phyloP scores from a whole-genome alignment of 2,797 vertebrate genomes.

The Sphenopsis melanotis region DNA sequence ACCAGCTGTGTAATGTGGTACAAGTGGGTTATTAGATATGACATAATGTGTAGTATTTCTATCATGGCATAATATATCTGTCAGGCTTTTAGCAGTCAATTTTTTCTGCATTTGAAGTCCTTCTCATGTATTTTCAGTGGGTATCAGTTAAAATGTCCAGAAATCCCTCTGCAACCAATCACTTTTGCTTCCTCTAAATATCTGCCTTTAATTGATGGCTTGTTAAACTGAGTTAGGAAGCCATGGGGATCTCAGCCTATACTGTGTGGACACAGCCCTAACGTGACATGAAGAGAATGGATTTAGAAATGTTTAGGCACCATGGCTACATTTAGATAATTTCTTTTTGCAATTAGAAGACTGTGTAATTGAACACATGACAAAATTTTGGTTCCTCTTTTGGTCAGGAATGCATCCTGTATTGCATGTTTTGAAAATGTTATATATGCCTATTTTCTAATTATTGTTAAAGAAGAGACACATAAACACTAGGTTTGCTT shows the following conservation, averaged over 20 bases:
- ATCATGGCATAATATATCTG: constrained; percentile 49
- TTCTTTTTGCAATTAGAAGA: not conserved
- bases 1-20: constrained; percentile 54
- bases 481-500: not conserved
- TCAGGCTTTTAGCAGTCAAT: constrained; percentile 46
- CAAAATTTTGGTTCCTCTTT: not conserved
- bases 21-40: constrained; percentile 57
- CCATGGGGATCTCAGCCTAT: constrained; percentile 30
- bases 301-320: constrained; percentile 52
- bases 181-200: constrained; percentile 68
- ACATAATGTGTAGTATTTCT: constrained; percentile 60
- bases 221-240: constrained; percentile 65
- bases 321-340: not conserved
- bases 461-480: not conserved
- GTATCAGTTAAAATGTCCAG: constrained; percentile 68
- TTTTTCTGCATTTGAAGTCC: constrained; percentile 50
- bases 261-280: not conserved
- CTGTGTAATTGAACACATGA: not conserved
- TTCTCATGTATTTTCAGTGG: constrained; percentile 50
- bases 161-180: constrained; percentile 74
- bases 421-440: not conserved
- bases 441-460: not conserved
- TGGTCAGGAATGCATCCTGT: not conserved
- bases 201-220: constrained; percentile 66
- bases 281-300: constrained; percentile 15